These are phyloP conservation scores for Meloidogyne floridensis DNA, from an alignment of 1,140 invertebrate genomes.

Conservation along the genomic window DNA sequence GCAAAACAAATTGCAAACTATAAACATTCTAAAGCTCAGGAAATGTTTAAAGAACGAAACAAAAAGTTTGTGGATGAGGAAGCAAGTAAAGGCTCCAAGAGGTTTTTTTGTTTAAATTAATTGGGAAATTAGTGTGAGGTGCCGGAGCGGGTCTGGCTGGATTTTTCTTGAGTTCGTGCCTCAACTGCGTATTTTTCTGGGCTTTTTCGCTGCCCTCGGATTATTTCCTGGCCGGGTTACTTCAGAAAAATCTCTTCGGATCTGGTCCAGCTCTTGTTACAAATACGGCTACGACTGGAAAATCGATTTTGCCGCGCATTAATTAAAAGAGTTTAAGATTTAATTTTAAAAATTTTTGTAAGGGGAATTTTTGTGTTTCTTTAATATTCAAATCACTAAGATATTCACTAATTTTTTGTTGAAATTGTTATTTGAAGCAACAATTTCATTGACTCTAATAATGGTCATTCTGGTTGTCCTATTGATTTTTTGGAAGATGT, in stretches of 20 bases:
- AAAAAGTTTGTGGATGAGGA: slow-evolving; percentile 8
- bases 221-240: too few species aligned
- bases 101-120: neutral
- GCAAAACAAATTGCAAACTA: slow-evolving; percentile 25
- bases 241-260: too few species aligned
- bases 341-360: too few species aligned
- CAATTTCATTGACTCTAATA: neutral
- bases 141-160: too few species aligned
- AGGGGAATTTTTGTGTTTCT: too few species aligned
- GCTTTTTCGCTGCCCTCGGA: too few species aligned
- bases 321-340: too few species aligned
- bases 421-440: slow-evolving; percentile 9
- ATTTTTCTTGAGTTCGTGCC: too few species aligned
- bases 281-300: too few species aligned
- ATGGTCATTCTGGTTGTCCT: neutral
- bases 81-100: neutral
- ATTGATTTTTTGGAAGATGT: neutral
- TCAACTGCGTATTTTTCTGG: too few species aligned
- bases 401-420: neutral
- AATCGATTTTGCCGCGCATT: too few species aligned
- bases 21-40: slow-evolving; percentile 24
- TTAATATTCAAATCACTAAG: slow-evolving; percentile 1
- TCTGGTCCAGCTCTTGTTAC: too few species aligned
- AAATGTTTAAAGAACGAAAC: slow-evolving; percentile 28
- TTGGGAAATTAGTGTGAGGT: neutral